phyloP scores from a whole-genome alignment of 2,888 invertebrate species.

The Gisinianus flammeolus region DNA sequence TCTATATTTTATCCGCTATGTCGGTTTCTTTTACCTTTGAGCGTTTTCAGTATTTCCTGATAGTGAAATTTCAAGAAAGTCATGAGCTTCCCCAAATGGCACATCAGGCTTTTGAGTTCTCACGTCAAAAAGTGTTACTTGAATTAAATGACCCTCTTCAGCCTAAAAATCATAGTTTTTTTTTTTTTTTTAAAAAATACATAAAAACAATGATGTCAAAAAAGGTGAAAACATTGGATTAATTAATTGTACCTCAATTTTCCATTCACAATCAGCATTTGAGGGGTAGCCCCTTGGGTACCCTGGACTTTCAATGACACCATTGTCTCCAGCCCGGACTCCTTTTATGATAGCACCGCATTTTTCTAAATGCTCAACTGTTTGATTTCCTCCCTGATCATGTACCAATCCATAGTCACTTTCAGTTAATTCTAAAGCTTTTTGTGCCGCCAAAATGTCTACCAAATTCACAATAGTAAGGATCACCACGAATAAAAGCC shows the following conservation, averaged over 20 bases:
- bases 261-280: conserved; percentile 19
- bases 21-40: conserved; percentile 12
- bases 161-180: conserved; percentile 3
- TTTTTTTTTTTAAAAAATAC: neutral
- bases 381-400: neutral
- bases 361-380: neutral
- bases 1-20: too few relatives aligned
- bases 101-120: neutral
- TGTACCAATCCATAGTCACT: neutral
- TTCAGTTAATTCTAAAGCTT: neutral
- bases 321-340: neutral
- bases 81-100: conserved; percentile 16
- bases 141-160: neutral
- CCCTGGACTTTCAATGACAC: neutral
- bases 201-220: neutral
- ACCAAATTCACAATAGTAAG: too few relatives aligned
- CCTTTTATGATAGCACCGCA: neutral
- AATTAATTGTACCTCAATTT: conserved; percentile 12
- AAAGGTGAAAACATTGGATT: neutral
- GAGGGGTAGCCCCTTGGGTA: neutral
- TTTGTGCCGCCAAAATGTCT: neutral
- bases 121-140: conserved; percentile 20
- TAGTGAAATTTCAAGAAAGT: conserved; percentile 14
- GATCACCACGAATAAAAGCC: neutral
- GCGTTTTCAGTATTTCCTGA: neutral